These are phyloP conservation scores for Nemoura dubitans DNA, from an alignment of 2,888 invertebrate genomes.

Conservation along the genomic window DNA sequence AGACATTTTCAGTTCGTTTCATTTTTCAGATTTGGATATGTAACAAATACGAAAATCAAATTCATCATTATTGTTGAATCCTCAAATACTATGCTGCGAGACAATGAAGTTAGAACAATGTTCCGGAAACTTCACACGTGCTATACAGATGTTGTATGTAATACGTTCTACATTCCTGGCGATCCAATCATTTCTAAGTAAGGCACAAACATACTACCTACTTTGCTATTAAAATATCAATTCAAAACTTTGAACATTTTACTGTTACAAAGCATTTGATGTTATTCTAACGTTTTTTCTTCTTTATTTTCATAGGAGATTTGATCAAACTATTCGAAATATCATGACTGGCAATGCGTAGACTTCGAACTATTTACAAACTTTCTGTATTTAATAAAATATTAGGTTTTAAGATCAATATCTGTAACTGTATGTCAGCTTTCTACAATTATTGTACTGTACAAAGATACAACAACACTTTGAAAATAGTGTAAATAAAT, in stretches of 20 bases:
- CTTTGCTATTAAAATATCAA: background rate
- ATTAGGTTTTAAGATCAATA: too few relatives aligned
- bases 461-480: background rate
- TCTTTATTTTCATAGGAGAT: conserved; percentile 55
- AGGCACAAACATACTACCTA: conserved; percentile 57
- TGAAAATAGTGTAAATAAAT: background rate
- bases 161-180: conserved; percentile 96
- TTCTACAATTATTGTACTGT: background rate
- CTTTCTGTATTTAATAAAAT: background rate
- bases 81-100: conserved; percentile 84
- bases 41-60: conserved; percentile 96
- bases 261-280: too few relatives aligned
- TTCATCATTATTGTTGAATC: conserved; percentile 93
- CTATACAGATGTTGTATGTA: conserved; percentile 94
- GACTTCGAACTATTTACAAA: conserved; percentile 15
- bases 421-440: background rate
- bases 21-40: conserved; percentile 83
- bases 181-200: conserved; percentile 88
- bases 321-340: conserved; percentile 54
- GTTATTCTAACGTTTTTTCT: conserved; percentile 19
- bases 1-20: background rate
- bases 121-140: conserved; percentile 90
- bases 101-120: conserved; percentile 93
- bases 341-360: conserved; percentile 54
- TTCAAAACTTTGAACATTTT: too few relatives aligned